These are phyloP conservation scores for Nothobranchius furzeri DNA, from an alignment of 2,113 vertebrate genomes.

Conservation along the genomic window DNA sequence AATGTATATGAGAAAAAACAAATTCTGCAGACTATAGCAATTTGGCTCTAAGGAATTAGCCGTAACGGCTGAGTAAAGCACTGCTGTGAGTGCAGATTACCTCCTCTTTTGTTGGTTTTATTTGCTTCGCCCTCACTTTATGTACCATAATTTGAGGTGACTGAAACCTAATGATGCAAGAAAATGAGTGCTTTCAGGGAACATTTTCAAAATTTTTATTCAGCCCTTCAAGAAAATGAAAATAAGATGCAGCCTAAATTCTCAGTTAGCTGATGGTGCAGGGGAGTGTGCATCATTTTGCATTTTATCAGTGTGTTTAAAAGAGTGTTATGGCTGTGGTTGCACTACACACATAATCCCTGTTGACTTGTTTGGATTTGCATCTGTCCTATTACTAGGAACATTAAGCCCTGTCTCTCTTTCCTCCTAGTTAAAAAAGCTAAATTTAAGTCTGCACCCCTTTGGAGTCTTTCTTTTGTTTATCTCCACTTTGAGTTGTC, in stretches of 20 bases:
- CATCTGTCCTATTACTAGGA: slow-evolving; percentile 32
- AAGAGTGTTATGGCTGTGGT: slow-evolving; percentile 24
- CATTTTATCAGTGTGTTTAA: slow-evolving; percentile 12
- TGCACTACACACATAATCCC: slow-evolving; percentile 50
- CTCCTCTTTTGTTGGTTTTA: slow-evolving; percentile 22
- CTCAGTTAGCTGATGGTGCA: slow-evolving; percentile 32
- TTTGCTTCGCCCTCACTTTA: slow-evolving; percentile 22
- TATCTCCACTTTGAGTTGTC: slow-evolving; percentile 40
- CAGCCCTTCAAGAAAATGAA: slow-evolving; percentile 17
- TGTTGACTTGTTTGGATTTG: slow-evolving; percentile 28
- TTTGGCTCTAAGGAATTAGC: slow-evolving; percentile 32
- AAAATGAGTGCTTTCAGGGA: slow-evolving; percentile 15
- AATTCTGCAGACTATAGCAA: slow-evolving; percentile 10
- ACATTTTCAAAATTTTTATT: slow-evolving; percentile 12
- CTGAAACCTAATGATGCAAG: slow-evolving; percentile 34
- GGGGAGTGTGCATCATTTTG: slow-evolving; percentile 10
- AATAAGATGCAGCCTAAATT: slow-evolving; percentile 27
- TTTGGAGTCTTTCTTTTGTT: slow-evolving; percentile 38
- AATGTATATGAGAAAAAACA: slow-evolving; percentile 24
- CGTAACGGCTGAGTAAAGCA: slow-evolving; percentile 10
- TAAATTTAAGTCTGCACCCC: slow-evolving; percentile 28
- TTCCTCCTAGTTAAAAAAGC: slow-evolving; percentile 16
- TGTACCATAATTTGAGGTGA: slow-evolving; percentile 30
- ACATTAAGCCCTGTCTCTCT: slow-evolving; percentile 32
- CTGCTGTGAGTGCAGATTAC: slow-evolving; percentile 31